Percentiles rank a stretch among this genome's conserved stretches.
These are phyloP conservation scores for Portevinia maculata DNA, from an alignment of 2,888 invertebrate species.

Conservation along the genomic window DNA sequence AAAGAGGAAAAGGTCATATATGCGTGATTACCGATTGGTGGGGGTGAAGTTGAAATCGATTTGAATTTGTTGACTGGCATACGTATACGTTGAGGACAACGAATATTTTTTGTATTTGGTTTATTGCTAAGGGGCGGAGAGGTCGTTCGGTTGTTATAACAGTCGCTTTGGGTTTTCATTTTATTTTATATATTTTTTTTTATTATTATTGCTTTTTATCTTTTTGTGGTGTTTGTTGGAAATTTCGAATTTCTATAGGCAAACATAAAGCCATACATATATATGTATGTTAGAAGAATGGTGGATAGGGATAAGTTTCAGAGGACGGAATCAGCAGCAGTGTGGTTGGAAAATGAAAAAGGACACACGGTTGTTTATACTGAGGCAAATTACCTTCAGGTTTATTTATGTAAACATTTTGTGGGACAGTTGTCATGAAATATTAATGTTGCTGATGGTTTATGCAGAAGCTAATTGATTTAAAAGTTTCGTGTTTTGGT, in stretches of 20 bases:
- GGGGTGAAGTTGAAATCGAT: slow-evolving; percentile 59
- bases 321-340: slow-evolving; percentile 1
- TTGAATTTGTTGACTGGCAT: slow-evolving; percentile 70
- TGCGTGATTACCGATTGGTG: slow-evolving; percentile 47
- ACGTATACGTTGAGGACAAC: slow-evolving; percentile 47
- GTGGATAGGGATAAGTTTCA: slow-evolving; percentile 3
- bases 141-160: slow-evolving; percentile 63
- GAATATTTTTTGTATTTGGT: slow-evolving; percentile 55
- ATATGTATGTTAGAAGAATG: not conserved
- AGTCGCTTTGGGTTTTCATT: slow-evolving; percentile 60
- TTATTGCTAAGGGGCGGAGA: slow-evolving; percentile 49
- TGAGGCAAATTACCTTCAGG: slow-evolving; percentile 71
- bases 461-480: slow-evolving; percentile 73
- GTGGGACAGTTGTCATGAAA: slow-evolving; percentile 72
- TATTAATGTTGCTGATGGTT: slow-evolving; percentile 72
- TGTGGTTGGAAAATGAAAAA: slow-evolving; percentile 32
- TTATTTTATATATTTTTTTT: not conserved
- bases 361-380: slow-evolving; percentile 56
- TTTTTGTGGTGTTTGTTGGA: slow-evolving; percentile 52
- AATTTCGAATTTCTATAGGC: slow-evolving; percentile 41
- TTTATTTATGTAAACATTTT: slow-evolving; percentile 72
- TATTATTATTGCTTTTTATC: slow-evolving; percentile 62
- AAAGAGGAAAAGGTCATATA: slow-evolving; percentile 29
- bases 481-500: slow-evolving; percentile 71
- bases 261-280: slow-evolving; percentile 24